Conservation (phyloP, 2,113 vertebrate species). For the Psilopsiagon aymara region DNA sequence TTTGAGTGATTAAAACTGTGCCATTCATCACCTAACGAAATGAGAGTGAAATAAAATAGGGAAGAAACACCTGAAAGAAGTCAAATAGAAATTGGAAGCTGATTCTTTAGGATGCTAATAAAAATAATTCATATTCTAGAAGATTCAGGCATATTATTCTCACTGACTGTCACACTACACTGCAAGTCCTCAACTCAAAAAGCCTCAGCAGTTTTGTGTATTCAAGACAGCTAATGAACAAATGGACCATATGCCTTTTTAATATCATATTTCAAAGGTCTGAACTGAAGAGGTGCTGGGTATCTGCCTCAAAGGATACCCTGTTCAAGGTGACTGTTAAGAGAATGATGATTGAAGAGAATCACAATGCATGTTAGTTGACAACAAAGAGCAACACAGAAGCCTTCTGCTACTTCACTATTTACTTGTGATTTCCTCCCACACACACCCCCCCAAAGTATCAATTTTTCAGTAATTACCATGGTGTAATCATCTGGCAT, state of each 20-base stretch:
- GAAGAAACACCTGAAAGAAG: neutral
- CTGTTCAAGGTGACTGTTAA: neutral
- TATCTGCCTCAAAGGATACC: neutral
- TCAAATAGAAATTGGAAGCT: neutral
- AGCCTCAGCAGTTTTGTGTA: neutral
- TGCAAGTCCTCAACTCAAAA: neutral
- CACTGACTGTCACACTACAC: neutral
- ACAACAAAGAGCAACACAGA: neutral
- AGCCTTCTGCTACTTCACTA: neutral
- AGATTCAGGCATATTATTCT: neutral
- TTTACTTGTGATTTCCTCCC: neutral
- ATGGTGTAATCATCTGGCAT: neutral
- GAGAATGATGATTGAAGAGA: neutral
- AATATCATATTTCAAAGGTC: neutral
- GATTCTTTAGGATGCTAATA: neutral
- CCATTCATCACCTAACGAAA: neutral
- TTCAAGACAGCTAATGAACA: neutral
- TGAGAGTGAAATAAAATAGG: neutral
- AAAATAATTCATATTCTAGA: neutral
- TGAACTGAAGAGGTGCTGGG: neutral
- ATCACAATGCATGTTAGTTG: neutral
- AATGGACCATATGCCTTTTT: neutral
- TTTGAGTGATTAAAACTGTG: neutral
- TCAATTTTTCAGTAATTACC: neutral
- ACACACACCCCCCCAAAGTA: neutral